Evolutionary conservation across 2,888 invertebrate species (phyloP), one percentile per base, ranked within the genome.

Genomic region (Cosmia pyralina): DNA sequence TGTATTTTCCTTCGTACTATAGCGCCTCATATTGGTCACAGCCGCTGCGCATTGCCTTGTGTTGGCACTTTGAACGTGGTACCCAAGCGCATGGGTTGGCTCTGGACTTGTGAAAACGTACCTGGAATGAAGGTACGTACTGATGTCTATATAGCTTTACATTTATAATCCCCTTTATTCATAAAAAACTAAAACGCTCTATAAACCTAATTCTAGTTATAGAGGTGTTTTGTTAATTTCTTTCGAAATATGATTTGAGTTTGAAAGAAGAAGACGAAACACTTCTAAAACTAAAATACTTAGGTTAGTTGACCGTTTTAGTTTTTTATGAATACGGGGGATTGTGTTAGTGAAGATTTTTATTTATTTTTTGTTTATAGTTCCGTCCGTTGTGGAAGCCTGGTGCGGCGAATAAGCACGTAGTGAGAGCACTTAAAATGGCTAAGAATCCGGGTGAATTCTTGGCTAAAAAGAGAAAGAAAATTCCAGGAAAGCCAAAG

Each of bases 11-110:
- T 48, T 53, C n/a, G 48, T 34, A 53, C 91, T 63, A 44, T 91
- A 96, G 96, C 96, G 62, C 94, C 96, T 77, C 91, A 94, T 84
- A 95, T 95, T 89, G 96, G 96, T 74, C 96, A 96, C 88, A 92
- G 91, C 80, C 88, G 90, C 77, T 96, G 96, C 80, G 91, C 87
- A 52, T 78, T 91, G 79, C 93, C 94, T 52, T 94, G 94, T 85
- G 89, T 88, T 17, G 95, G 94, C 44, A 90, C 90, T 53, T 74
- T 93, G 59, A 88, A 88, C 53, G 79, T 85, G 72, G 96, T 96
- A 44, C 96, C 96, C n/a, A 95, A 93, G 79, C 77, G 81, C 50
- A 96, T 96, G 96, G 96, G 96, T n/a, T 96, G 96, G 96, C 86
- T 96, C 41, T 96, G 96, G 96, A 95, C 90, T 77, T 92, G 95